Evolutionary conservation across 2,888 invertebrate species (phyloP).

Genomic region (Mythimna impura): DNA sequence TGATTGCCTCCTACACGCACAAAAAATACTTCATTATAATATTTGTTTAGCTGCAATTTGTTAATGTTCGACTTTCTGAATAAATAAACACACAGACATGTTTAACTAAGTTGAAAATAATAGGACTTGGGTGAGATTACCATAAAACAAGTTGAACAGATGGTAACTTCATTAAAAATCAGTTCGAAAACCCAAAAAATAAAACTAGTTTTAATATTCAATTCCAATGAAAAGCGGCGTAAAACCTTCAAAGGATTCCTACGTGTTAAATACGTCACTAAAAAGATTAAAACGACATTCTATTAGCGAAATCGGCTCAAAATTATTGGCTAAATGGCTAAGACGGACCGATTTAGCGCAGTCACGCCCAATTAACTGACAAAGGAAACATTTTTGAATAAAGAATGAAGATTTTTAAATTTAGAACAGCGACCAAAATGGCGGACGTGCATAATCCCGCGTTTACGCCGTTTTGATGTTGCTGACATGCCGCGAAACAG

Average conservation of each 20-base stretch:
- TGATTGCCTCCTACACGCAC: too few species aligned
- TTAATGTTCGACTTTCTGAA: neutral
- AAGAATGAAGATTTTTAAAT: constrained; percentile 67
- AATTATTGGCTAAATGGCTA: constrained; percentile 57
- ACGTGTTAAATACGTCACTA: constrained; percentile 56
- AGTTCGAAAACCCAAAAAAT: neutral
- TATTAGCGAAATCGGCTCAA: constrained; percentile 53
- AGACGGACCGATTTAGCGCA: constrained; percentile 67
- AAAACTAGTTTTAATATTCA: constrained; percentile 12
- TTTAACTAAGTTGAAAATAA: neutral
- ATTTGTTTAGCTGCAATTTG: neutral
- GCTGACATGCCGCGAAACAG: constrained; percentile 32
- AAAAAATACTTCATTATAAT: too few species aligned
- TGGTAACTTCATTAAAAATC: constrained; percentile 9
- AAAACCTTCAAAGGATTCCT: constrained; percentile 39
- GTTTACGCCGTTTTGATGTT: constrained; percentile 51
- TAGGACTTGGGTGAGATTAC: neutral
- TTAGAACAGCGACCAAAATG: constrained; percentile 67
- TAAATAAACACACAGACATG: neutral
- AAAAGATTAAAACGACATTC: constrained; percentile 61
- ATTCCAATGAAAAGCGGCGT: constrained; percentile 14
- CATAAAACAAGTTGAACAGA: neutral
- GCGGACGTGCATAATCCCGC: constrained; percentile 63
- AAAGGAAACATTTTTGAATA: constrained; percentile 63
- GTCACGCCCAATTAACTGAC: constrained; percentile 68